A percentile compares a stretch with the other conserved stretches of the same genome.
These are phyloP conservation scores for Ramphastos sulfuratus DNA, from an alignment of 2,113 vertebrate species.

Conservation along the genomic window DNA sequence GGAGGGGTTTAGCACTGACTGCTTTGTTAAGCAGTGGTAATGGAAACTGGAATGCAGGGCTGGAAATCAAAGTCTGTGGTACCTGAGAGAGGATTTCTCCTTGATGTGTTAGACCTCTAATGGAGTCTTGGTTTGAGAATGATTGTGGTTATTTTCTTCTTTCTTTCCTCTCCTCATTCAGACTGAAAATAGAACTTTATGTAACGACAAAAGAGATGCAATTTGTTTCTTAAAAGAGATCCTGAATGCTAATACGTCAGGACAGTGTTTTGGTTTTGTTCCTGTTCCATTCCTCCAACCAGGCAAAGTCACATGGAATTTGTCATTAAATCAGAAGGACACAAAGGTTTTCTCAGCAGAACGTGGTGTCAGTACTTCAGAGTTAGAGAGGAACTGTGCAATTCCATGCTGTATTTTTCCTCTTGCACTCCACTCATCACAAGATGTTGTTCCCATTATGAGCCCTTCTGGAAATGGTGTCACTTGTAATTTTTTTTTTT, in stretches of 20 bases:
- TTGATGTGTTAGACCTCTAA: background rate
- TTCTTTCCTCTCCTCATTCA: background rate
- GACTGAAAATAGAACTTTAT: background rate
- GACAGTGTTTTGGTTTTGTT: slow-evolving; percentile 19
- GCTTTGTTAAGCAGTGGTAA: background rate
- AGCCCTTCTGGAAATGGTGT: background rate
- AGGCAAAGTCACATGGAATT: slow-evolving; percentile 1
- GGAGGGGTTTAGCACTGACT: background rate
- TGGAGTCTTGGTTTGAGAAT: background rate
- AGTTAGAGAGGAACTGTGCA: background rate
- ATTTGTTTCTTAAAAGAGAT: slow-evolving; percentile 26
- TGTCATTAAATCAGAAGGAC: background rate
- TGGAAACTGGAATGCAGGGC: background rate
- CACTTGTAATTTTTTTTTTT: background rate
- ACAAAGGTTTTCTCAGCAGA: slow-evolving; percentile 22
- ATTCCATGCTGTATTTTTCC: background rate
- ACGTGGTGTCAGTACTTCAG: background rate
- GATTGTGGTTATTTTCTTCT: background rate
- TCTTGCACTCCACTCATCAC: background rate
- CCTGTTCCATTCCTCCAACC: background rate
- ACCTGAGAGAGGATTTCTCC: background rate
- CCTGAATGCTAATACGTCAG: background rate
- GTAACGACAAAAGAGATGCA: background rate
- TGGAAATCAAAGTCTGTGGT: background rate
- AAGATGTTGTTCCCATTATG: background rate